Evolutionary conservation across 2,888 invertebrate species (phyloP), one percentile per base, ranked within the genome.

Genomic region (Cataglyphis cursor): DNA sequence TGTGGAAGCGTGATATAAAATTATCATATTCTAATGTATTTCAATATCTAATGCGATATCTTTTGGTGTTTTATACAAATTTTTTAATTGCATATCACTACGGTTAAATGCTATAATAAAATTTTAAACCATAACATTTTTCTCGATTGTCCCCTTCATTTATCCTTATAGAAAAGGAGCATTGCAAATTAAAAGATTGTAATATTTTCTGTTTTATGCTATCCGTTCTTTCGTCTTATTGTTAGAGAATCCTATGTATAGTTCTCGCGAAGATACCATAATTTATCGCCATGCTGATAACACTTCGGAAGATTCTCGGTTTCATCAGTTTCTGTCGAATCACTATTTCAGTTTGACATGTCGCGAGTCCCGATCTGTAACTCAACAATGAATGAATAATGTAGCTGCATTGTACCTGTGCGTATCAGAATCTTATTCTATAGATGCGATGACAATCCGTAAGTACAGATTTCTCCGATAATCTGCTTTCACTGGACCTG

Each of bases 261-360:
- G 15, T 41, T 73, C 15, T 15, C 15, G 8, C 28, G n/a, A n/a
- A 61, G 21, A 15, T 31, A 41, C 21, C 41, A 21, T 64, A 48
- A 64, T 62, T 74, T 48, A 41, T 74, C 21, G 0, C 44, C 15
- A 12, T 24, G 41, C 15, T 48, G 21, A 44, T 61, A 74, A 74
- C 3, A 18, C 15, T 21, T 10, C n/a, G 62, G 18, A 65, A 74
- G 31, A 65, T 65, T 9, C 9, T 44, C 31, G 44, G 48, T 72
- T 65, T 59, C 44, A 64, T 44, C 21, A n/a, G 35, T 74, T 74
- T 66, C 35, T 31, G 24, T 75, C 64, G 18, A 64, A 64, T 74
- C 65, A 48, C 48, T 35, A 35, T 75, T 65, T 51, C 24, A 51
- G 24, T 1, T 21, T n/a, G 35, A 65, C 38, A 35, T 35, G 10